Evolutionary conservation across 2,113 vertebrate genomes (phyloP), one percentile per base, ranked within the genome.

Genomic region (Oceanodroma tethys): DNA sequence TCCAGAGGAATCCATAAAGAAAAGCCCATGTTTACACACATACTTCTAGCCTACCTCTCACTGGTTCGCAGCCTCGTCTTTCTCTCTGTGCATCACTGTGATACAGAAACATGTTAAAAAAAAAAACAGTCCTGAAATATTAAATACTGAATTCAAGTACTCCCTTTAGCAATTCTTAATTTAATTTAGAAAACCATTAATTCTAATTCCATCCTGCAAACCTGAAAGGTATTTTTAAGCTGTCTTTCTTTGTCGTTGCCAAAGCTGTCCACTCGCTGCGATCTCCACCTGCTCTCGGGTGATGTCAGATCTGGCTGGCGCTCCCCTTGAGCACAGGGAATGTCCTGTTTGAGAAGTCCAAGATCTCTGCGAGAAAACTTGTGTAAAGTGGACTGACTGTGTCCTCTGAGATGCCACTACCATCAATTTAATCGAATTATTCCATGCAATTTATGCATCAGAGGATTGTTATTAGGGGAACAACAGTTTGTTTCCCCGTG

Each of bases 291-390:
- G 30, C 63, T 76, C 52, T 9, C 7, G 62, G 65, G 52, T 62
- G 76, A 13, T 92, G 83, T 84, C 96, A 86, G 70, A 11, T 13
- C 78, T 65, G 93, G 59, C 82, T 47, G 60, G 74, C 71, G 87
- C 89, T 82, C 84, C 60, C 58, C 75, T 42, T 0, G 1, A 75
- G 80, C 16, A 2, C 80, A 47, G 55, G 82, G 87, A 78, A 30
- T 0, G 6, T 81, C 84, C 68, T 52, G 43, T 36, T 17, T 32
- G 68, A 67, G 18, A n/a, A 13, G 27, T 17, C 95, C 90, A 88
- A 56, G 71, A 27, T 23, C 75, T 79, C 75, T 11, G 27, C 3
- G 8, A 87, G 52, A 4, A 68, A 45, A 4, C 65, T 71, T 5
- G 50, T 16, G 65, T 56, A 11, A 45, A 89, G 79, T 2, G 22